Base-by-base conservation (phyloP, 2,113 vertebrate species). In the Myrmophylax atrothorax region DNA sequence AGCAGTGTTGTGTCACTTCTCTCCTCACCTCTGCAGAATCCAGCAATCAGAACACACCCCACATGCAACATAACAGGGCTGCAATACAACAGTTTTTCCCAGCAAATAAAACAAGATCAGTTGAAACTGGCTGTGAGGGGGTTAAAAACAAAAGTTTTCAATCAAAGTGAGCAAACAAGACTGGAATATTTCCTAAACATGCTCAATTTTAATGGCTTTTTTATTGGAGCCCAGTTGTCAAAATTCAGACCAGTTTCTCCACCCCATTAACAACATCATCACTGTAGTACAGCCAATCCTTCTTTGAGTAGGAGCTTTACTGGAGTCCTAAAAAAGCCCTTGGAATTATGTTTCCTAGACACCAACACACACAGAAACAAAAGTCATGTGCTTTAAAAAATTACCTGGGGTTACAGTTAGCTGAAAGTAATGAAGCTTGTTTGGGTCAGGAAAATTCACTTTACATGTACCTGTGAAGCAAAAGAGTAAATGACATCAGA, bases 401-500 rank as follows among this genome's bases (percentile, higher is more conserved):
- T 99, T 99, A 99, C 99, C 99, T 98, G 99, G 99, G 95, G 98
- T 99, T 88, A 99, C 98, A 23, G 98, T 98, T 89, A 99, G 98
- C 91, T 99, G 98, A 96, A 99, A 99, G 97, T 98, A 98, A 96
- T 99, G 99, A 62, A 99, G 98, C 97, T 99, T 99, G 98, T 99
- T 98, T 85, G 99, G 99, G 72, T 99, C 99, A 50, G 99, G 98
- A 97, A 99, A 99, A 96, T 98, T 98, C 97, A 99, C 98, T 98
- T 99, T 99, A 96, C 99, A 99, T 5, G 99, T 99, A 98, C 98
- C 99, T 99, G 97, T 62, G 91, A 93, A 96, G 46, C 63, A 97
- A 87, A 96, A 76, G 37, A 77, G 67, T 31, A 50, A n/a, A 86
- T 72, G 69, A 53, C 24, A 84, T 94, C 52, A 96, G 42, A 87